Percentiles rank a stretch among this genome's conserved stretches.
phyloP scores from a whole-genome alignment of 2,797 vertebrate species.

The Molossus alvarezi region DNA sequence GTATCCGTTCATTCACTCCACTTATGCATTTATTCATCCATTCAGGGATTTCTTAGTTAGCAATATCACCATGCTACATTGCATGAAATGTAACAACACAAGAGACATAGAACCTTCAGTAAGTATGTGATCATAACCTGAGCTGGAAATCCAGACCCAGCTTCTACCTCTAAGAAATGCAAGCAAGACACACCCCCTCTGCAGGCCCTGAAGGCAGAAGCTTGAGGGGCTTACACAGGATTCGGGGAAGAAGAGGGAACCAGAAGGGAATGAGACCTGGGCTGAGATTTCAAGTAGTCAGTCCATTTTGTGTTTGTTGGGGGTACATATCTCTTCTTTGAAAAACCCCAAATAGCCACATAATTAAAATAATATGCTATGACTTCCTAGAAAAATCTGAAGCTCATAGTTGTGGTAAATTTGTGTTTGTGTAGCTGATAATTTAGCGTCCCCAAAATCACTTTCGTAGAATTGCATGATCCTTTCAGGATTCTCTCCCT shows the following conservation, averaged over 20 bases:
- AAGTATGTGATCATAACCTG: not conserved
- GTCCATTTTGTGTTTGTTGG: not conserved
- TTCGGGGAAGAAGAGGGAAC: not conserved
- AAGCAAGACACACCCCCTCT: fast-evolving
- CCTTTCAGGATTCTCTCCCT: not conserved
- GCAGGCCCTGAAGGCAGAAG: fast-evolving
- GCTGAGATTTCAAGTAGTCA: not conserved
- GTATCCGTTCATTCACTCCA: not conserved
- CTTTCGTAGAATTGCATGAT: not conserved
- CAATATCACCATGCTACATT: not conserved
- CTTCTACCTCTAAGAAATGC: not conserved
- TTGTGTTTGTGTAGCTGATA: not conserved
- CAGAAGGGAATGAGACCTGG: not conserved
- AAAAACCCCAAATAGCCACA: not conserved
- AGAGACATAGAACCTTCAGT: not conserved
- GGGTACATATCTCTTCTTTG: not conserved
- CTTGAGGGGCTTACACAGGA: not conserved
- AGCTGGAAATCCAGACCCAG: not conserved
- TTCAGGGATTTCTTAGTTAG: conserved; percentile 31
- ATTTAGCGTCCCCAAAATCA: not conserved
- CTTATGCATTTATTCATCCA: not conserved
- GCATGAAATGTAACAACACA: not conserved
- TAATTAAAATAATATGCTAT: not conserved
- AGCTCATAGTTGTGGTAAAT: not conserved
- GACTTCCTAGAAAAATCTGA: not conserved